Conservation (phyloP, 2,113 vertebrate genomes). For the Chunga burmeisteri region DNA sequence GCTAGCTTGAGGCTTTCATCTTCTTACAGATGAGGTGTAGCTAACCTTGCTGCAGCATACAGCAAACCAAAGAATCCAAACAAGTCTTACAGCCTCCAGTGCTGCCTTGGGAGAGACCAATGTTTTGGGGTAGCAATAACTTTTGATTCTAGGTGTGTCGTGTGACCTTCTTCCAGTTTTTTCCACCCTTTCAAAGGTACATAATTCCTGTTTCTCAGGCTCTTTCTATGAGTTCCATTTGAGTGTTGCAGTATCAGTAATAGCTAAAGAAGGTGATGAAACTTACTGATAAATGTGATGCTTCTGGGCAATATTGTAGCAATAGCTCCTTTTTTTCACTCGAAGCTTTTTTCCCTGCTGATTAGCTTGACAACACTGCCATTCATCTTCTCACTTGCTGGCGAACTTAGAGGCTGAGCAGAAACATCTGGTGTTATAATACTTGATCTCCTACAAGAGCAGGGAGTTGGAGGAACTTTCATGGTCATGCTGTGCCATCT, state of each 20-base stretch:
- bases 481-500: accelerated
- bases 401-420: background rate
- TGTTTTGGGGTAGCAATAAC: background rate
- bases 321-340: too few species aligned
- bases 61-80: background rate
- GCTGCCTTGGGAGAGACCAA: background rate
- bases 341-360: background rate
- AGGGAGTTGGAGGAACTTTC: background rate
- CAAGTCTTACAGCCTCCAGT: background rate
- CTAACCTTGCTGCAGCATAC: background rate
- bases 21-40: background rate
- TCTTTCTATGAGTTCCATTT: accelerated
- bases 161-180: background rate
- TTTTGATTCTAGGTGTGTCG: accelerated
- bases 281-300: background rate
- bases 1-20: background rate
- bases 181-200: background rate
- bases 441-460: background rate
- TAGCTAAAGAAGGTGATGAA: background rate
- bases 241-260: background rate
- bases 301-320: background rate
- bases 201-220: background rate
- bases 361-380: background rate
- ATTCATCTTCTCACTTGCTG: background rate
- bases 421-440: background rate